Percentiles rank a stretch among this genome's conserved stretches.
These are phyloP conservation scores for Rhadina sibilatrix DNA, from an alignment of 2,113 vertebrate species.

Conservation along the genomic window DNA sequence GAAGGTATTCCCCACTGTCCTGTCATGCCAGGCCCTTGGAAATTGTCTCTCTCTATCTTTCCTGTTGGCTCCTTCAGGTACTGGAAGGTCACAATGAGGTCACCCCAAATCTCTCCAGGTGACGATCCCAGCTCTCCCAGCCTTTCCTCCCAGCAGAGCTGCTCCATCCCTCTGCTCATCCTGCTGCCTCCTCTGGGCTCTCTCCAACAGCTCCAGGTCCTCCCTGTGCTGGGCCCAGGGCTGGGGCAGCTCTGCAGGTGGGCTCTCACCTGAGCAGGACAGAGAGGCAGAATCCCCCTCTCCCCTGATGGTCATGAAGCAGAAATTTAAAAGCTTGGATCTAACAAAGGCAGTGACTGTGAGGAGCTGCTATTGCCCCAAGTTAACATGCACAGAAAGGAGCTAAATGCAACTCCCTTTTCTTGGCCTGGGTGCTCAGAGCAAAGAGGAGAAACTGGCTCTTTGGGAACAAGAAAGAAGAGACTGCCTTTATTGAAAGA, in stretches of 20 bases:
- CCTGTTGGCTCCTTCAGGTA: rapidly evolving
- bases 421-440: neutral
- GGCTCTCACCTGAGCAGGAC: neutral
- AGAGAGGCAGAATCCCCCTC: neutral
- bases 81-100: rapidly evolving
- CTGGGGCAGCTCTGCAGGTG: neutral
- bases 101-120: neutral
- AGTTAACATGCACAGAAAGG: neutral
- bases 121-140: neutral
- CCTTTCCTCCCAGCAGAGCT: neutral
- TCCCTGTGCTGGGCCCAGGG: neutral
- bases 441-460: neutral
- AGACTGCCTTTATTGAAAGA: neutral
- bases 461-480: neutral
- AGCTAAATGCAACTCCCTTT: neutral
- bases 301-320: neutral
- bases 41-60: neutral
- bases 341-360: neutral
- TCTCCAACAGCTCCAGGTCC: neutral
- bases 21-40: neutral
- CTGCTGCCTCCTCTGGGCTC: neutral
- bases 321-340: neutral
- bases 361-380: neutral
- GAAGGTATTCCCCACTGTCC: neutral
- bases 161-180: neutral